These are phyloP conservation scores for Drosophila arizonae DNA, from an alignment of 1,140 invertebrate species.

Conservation along the genomic window DNA sequence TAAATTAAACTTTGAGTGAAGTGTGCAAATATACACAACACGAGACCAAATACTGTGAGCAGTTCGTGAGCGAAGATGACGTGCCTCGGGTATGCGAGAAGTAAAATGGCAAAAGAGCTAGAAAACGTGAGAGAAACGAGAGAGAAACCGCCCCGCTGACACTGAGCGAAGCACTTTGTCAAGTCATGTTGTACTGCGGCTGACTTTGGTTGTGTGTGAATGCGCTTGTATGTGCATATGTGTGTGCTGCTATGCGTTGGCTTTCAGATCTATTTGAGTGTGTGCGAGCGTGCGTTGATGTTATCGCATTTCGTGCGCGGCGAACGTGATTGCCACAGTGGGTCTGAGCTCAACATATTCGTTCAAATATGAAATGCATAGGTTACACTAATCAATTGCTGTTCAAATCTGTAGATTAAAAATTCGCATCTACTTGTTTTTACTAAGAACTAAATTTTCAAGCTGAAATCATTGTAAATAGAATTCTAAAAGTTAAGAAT, in stretches of 20 bases:
- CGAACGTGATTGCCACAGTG: slow-evolving; percentile 75
- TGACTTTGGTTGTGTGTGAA: slow-evolving; percentile 4
- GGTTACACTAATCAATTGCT: not conserved
- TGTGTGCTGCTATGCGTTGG: slow-evolving; percentile 30
- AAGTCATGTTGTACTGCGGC: slow-evolving; percentile 49
- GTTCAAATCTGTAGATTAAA: too few relatives aligned
- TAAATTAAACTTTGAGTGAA: not conserved
- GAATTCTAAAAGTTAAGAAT: too few relatives aligned
- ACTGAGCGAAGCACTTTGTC: slow-evolving; percentile 27
- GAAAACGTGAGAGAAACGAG: slow-evolving; percentile 31
- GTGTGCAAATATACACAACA: slow-evolving; percentile 33
- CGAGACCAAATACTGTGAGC: slow-evolving; percentile 38
- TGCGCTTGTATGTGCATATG: not conserved
- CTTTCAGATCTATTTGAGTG: slow-evolving; percentile 30
- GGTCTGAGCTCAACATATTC: slow-evolving; percentile 10
- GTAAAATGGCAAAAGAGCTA: slow-evolving; percentile 29
- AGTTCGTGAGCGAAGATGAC: slow-evolving; percentile 40
- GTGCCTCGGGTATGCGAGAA: slow-evolving; percentile 27
- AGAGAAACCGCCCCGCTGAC: slow-evolving; percentile 25
- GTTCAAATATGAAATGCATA: slow-evolving; percentile 5
- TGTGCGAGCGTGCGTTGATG: slow-evolving; percentile 41
- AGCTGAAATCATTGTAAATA: too few relatives aligned
- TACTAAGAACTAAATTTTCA: too few relatives aligned
- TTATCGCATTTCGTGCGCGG: slow-evolving; percentile 72
- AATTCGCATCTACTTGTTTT: too few relatives aligned